Evolutionary conservation across 1,140 invertebrate genomes (phyloP), one percentile per base, ranked within the genome.

Genomic region (Leptopilina clavipes): DNA sequence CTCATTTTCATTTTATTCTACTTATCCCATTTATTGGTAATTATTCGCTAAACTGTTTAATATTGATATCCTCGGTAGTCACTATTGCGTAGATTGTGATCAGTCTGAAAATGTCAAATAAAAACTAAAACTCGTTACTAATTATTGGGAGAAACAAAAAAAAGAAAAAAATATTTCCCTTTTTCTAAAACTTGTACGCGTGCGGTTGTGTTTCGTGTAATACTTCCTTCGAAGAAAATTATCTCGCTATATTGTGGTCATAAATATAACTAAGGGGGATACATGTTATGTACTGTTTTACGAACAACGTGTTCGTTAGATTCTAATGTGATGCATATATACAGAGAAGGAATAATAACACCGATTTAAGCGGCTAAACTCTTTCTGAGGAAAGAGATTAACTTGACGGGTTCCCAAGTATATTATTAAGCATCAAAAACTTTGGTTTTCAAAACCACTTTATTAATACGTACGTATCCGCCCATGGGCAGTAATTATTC

Each of bases 391-490:
- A 52, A 52, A 52, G 48, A 52, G 48, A 52, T 52, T 52, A 52
- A 52, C 48, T 52, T 52, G 48, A 52, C 48, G 48, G 48, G 48
- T 52, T 52, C 48, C n/a, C 12, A 12, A n/a, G 48, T 52, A 52
- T 52, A 52, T 52, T 52, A 52, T 52, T 52, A 52, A 52, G 48
- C 48, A 52, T 52, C 48, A 52, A 52, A 31, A 52, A 52, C 48
- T 52, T 52, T n/a, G 48, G 48, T 52, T n/a, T n/a, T 9, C 25
- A 31, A 31, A 52, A 52, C 48, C 48, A 52, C 48, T 52, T 52
- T 52, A 52, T 52, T 52, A 52, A 52, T 52, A 52, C 48, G n/a
- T 52, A 52, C 48, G 48, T 52, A 52, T 52, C 48, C 48, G 48
- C 48, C 48, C 48, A n/a, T 52, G 48, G 48, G 48, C 14, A n/a